These are phyloP conservation scores for Garrulus glandarius DNA, from an alignment of 2,797 vertebrate species.

Conservation along the genomic window DNA sequence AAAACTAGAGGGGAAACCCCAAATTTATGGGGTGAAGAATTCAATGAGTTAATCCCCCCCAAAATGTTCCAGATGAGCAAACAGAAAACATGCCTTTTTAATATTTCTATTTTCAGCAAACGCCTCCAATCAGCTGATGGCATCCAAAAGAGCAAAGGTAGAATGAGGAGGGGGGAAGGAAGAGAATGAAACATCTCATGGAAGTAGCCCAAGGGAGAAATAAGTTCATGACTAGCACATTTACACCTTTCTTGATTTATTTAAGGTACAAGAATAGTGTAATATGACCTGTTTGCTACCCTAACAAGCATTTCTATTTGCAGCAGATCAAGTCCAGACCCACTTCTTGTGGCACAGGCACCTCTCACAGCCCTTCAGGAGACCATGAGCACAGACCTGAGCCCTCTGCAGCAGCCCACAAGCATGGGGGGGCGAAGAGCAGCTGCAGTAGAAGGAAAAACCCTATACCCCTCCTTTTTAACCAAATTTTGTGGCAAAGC, in stretches of 20 bases:
- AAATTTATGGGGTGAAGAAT: background rate
- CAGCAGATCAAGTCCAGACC: slow-evolving; percentile 53
- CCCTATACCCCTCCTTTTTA: background rate
- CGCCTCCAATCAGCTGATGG: background rate
- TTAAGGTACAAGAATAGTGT: slow-evolving; percentile 51
- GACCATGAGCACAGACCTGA: background rate
- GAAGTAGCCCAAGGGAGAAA: slow-evolving; percentile 56
- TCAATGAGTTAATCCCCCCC: background rate
- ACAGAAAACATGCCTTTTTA: background rate
- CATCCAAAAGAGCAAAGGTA: background rate
- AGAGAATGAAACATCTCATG: slow-evolving; percentile 46
- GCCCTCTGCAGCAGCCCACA: background rate
- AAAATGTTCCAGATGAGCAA: background rate
- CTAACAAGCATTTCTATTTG: slow-evolving; percentile 34
- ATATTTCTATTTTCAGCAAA: background rate
- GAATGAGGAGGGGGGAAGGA: background rate
- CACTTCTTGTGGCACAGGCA: background rate
- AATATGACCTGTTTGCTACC: slow-evolving; percentile 50
- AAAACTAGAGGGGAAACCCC: background rate
- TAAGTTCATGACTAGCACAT: slow-evolving; percentile 56
- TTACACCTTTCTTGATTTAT: slow-evolving; percentile 68
- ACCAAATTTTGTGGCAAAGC: background rate
- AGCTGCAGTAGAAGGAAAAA: background rate
- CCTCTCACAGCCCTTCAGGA: background rate
- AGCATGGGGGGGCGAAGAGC: fast-evolving